Evolutionary conservation across 1,140 invertebrate genomes (phyloP), one percentile per base, ranked within the genome.

Genomic region (Lepidurus arcticus): DNA sequence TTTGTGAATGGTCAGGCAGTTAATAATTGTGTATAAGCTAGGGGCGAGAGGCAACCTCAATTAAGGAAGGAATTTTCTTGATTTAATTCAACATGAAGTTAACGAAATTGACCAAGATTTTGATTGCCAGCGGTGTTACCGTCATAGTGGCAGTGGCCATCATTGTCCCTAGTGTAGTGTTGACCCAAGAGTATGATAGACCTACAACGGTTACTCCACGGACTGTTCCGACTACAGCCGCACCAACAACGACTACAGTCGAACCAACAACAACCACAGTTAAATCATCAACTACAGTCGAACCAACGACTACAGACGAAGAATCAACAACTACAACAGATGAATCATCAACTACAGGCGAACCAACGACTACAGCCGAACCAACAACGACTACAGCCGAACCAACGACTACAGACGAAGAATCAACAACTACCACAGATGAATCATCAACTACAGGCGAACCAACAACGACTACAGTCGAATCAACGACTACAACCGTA

Each of bases 131-230:
- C 21, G 53, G 53, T 21, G 13, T 65, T 11, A 16, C 53, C 6
- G 53, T 65, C 6, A 21, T 7, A 7, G n/a, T 21, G 1, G 53
- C 53, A 0, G 53, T 65, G 21, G 74, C 11, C 16, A 76, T 76
- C 6, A 53, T 65, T 26, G 76, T 76, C 10, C 76, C 76, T 8
- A 47, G 45, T 53, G 76, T 53, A 16, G 76, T 76, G 1, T 53
- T 65, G 24, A 11, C 75, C 24, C 21, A 76, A 16, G 45, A 45
- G 8, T n/a, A 45, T 53, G 10, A 24, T 1, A 42, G 26, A 16
- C 2, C n/a, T 24, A 13, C 77, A 2, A 42, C 77, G 42, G 42
- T 44, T 45, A 78, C 73, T 4, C 42, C 47, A 74, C 77, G 16
- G 21, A 73, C 73, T 11, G 74, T 73, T 73, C 42, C 75, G 7